Conservation (phyloP, 1,140 invertebrate genomes). For the Helicoverpa zea region DNA sequence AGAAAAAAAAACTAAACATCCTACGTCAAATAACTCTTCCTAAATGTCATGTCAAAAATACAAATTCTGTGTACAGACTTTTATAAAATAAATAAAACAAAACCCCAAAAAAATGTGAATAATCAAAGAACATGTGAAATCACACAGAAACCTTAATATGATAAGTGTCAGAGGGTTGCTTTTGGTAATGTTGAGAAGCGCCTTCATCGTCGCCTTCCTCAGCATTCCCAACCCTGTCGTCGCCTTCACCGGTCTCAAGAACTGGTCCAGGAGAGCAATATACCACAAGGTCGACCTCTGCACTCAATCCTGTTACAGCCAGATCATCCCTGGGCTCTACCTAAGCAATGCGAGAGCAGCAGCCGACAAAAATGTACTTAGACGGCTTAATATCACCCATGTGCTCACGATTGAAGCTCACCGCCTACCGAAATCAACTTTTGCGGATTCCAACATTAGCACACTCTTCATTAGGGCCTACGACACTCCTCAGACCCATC, state of each 20-base stretch:
- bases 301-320: constrained; percentile 78
- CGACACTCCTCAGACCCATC: constrained; percentile 79
- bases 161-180: constrained; percentile 65
- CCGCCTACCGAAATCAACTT: constrained; percentile 75
- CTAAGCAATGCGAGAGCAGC: constrained; percentile 81
- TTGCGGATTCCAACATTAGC: constrained; percentile 70
- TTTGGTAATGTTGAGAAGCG: constrained; percentile 77
- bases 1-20: constrained; percentile 65
- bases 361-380: constrained; percentile 70
- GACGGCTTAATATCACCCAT: constrained; percentile 80
- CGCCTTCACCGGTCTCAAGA: constrained; percentile 71
- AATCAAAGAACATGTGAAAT: constrained; percentile 62
- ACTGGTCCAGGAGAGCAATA: constrained; percentile 72
- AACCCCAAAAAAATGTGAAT: constrained; percentile 56
- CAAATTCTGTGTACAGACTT: constrained; percentile 56
- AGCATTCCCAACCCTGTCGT: constrained; percentile 72
- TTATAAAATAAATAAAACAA: constrained; percentile 45
- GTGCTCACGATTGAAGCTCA: constrained; percentile 79
- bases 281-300: constrained; percentile 79
- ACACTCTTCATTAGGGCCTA: constrained; percentile 82
- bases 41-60: constrained; percentile 59
- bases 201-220: constrained; percentile 74
- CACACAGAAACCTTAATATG: constrained; percentile 59
- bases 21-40: constrained; percentile 54
- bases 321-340: constrained; percentile 80